These are phyloP conservation scores for Nesoenas mayeri DNA, from an alignment of 2,113 vertebrate species.

Conservation along the genomic window DNA sequence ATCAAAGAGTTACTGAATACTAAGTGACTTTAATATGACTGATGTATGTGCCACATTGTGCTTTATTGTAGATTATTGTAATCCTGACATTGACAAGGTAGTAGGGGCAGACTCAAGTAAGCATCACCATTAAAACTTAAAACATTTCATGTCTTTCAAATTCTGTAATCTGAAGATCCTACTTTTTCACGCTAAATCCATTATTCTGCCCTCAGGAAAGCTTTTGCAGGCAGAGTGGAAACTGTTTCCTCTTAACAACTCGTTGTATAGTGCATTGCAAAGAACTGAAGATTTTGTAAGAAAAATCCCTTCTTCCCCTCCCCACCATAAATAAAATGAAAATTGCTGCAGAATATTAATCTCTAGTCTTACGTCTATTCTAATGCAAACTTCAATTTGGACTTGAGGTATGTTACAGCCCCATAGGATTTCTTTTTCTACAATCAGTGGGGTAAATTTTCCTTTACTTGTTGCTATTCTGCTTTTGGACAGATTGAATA, in stretches of 20 bases:
- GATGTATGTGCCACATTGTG: not conserved
- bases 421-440: not conserved
- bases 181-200: not conserved
- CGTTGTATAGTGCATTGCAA: not conserved
- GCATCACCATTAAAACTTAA: not conserved
- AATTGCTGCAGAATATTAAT: not conserved
- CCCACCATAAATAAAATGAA: not conserved
- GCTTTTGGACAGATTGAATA: not conserved
- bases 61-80: not conserved
- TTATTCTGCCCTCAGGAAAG: not conserved
- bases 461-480: not conserved
- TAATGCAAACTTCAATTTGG: not conserved
- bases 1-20: conserved; percentile 9
- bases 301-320: not conserved
- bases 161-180: not conserved
- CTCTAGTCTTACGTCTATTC: not conserved
- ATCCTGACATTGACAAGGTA: not conserved
- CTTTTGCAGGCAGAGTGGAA: not conserved
- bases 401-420: not conserved
- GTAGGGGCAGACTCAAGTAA: not conserved
- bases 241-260: not conserved
- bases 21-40: not conserved
- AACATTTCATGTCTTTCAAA: not conserved
- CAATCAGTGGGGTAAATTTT: not conserved
- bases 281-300: not conserved